phyloP scores from a whole-genome alignment of 2,113 vertebrate genomes.

The Procapra przewalskii region DNA sequence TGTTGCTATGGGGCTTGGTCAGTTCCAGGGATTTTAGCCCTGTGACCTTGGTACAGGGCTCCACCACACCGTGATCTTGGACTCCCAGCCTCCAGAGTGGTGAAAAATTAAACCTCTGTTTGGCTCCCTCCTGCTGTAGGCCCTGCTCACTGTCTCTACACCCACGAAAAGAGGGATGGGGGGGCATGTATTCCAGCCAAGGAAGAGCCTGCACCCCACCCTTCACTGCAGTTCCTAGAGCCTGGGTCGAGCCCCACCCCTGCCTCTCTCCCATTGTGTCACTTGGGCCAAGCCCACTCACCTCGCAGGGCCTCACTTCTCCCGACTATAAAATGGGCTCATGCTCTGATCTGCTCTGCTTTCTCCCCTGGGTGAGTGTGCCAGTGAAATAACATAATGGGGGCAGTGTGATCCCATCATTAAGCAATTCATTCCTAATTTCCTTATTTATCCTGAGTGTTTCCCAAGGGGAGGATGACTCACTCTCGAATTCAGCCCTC shows the following conservation, averaged over 20 bases:
- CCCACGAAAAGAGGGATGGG: not conserved
- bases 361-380: not conserved
- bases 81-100: not conserved
- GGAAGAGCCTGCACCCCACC: not conserved
- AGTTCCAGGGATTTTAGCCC: not conserved
- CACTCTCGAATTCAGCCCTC: not conserved
- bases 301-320: not conserved
- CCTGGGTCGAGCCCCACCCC: not conserved
- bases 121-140: not conserved
- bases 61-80: not conserved
- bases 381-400: not conserved
- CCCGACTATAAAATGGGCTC: not conserved
- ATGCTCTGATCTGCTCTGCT: not conserved
- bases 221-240: not conserved
- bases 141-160: rapidly evolving
- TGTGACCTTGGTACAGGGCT: not conserved
- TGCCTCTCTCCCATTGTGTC: not conserved
- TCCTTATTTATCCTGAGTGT: not conserved
- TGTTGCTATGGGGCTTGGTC: not conserved
- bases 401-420: not conserved
- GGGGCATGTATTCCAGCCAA: rapidly evolving
- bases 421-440: slow-evolving; percentile 39
- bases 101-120: too few species aligned
- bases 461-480: not conserved
- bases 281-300: not conserved